Percentiles rank a stretch among this genome's conserved stretches.
Conservation (phyloP, 1,140 invertebrate genomes). For the Triops cancriformis region DNA sequence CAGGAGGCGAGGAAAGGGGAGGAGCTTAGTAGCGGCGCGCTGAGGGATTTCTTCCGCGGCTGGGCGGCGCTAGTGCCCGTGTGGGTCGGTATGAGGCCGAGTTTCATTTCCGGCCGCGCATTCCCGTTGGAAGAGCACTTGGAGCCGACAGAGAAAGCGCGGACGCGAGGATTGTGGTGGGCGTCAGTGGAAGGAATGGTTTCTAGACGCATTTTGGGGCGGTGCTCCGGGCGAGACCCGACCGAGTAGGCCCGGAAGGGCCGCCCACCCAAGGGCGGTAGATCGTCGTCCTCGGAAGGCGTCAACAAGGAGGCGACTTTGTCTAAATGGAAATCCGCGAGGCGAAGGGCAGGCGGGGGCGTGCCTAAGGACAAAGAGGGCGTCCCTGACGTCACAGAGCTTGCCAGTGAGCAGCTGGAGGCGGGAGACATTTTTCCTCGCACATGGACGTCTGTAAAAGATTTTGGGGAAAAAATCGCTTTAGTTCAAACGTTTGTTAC, state of each 20-base stretch:
- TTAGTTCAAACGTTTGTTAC: no score
- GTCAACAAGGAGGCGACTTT: slow-evolving; percentile 55
- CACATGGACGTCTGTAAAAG: neutral
- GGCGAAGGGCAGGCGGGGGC: slow-evolving; percentile 41
- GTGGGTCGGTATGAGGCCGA: neutral
- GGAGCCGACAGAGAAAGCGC: slow-evolving; percentile 62
- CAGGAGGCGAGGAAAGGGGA: slow-evolving; percentile 29
- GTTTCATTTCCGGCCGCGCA: slow-evolving; percentile 44
- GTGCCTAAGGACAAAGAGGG: slow-evolving; percentile 43
- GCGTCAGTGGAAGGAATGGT: slow-evolving; percentile 27
- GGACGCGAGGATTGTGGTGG: slow-evolving; percentile 42
- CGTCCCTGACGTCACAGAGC: slow-evolving; percentile 63
- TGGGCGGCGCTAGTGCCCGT: neutral
- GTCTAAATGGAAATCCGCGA: slow-evolving; percentile 55
- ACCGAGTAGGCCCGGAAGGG: slow-evolving; percentile 75
- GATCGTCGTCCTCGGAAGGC: slow-evolving; percentile 48
- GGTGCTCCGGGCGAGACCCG: slow-evolving; percentile 60
- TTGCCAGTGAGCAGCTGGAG: slow-evolving; percentile 44
- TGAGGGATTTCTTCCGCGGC: slow-evolving; percentile 46
- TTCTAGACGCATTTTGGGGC: neutral
- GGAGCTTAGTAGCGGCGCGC: slow-evolving; percentile 44
- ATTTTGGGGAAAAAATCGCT: neutral
- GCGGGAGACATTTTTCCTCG: slow-evolving; percentile 44
- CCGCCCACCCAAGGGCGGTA: slow-evolving; percentile 44
- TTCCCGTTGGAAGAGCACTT: slow-evolving; percentile 22